These are phyloP conservation scores for Meriones unguiculatus DNA, from an alignment of 2,113 vertebrate genomes.

Conservation along the genomic window DNA sequence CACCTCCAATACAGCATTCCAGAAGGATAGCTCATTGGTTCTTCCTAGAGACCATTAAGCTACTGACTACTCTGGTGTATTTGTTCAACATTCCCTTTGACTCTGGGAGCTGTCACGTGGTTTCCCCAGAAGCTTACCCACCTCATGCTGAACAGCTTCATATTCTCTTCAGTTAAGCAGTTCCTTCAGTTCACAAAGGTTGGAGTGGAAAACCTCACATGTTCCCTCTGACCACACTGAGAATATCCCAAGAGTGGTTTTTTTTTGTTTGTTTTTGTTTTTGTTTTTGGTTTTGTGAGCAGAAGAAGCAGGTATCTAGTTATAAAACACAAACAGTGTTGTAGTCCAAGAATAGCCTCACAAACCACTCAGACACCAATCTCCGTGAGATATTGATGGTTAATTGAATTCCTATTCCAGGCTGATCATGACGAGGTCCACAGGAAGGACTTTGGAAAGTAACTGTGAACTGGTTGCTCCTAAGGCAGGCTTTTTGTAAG, in stretches of 20 bases:
- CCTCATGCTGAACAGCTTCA: not conserved
- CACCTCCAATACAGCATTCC: not conserved
- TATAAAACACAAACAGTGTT: slow-evolving; percentile 2
- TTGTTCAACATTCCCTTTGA: not conserved
- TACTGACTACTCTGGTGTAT: not conserved
- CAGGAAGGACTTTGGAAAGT: too few species aligned
- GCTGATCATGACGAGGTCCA: too few species aligned
- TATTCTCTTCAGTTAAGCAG: not conserved
- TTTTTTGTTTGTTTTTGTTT: too few species aligned
- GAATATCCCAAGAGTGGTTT: slow-evolving; percentile 10
- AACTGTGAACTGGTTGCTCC: too few species aligned
- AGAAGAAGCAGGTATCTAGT: slow-evolving; percentile 55
- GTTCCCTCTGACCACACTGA: not conserved
- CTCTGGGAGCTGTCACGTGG: not conserved
- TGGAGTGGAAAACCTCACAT: not conserved
- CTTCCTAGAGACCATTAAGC: not conserved
- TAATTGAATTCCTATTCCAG: too few species aligned
- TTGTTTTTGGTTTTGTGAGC: too few species aligned
- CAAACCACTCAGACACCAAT: too few species aligned
- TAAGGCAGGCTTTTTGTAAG: too few species aligned
- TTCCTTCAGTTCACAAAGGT: not conserved
- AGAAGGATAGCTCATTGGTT: not conserved
- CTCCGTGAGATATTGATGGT: too few species aligned
- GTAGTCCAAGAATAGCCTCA: too few species aligned
- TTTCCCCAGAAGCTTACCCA: slow-evolving; percentile 38